A percentile compares a stretch with the other conserved stretches of the same genome.
phyloP scores from a whole-genome alignment of 2,797 vertebrate species.

The Galagoides demidoff region DNA sequence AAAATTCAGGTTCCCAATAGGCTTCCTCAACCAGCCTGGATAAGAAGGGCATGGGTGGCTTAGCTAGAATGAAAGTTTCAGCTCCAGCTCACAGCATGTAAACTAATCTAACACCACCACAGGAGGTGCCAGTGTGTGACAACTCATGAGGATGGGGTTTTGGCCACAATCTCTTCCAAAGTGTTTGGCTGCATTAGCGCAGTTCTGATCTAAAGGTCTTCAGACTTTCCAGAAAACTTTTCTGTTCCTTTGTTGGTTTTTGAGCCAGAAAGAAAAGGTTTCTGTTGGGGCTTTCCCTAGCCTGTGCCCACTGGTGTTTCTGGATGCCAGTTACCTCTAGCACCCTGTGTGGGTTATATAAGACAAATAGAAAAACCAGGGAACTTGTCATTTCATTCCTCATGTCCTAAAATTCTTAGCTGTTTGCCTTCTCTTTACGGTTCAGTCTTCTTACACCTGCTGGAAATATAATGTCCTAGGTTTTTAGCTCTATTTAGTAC shows the following conservation, averaged over 20 bases:
- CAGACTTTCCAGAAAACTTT: no score
- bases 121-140: no score
- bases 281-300: not conserved
- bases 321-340: not conserved
- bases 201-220: not conserved
- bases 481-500: not conserved
- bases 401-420: no score
- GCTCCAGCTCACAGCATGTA: no score
- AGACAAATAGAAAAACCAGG: not conserved
- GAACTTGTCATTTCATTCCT: not conserved
- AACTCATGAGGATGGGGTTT: not conserved
- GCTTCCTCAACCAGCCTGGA: no score
- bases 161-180: no score
- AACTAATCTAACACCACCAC: not conserved
- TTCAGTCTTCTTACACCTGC: not conserved
- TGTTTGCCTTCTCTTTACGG: not conserved
- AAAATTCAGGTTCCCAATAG: not conserved
- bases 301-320: not conserved
- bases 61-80: not conserved
- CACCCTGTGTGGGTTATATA: no score
- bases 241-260: not conserved
- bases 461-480: not conserved
- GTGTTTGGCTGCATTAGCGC: not conserved
- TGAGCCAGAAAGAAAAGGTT: not conserved
- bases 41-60: not conserved